Conservation (phyloP, 2,113 vertebrate species). For the Scomber scombrus region DNA sequence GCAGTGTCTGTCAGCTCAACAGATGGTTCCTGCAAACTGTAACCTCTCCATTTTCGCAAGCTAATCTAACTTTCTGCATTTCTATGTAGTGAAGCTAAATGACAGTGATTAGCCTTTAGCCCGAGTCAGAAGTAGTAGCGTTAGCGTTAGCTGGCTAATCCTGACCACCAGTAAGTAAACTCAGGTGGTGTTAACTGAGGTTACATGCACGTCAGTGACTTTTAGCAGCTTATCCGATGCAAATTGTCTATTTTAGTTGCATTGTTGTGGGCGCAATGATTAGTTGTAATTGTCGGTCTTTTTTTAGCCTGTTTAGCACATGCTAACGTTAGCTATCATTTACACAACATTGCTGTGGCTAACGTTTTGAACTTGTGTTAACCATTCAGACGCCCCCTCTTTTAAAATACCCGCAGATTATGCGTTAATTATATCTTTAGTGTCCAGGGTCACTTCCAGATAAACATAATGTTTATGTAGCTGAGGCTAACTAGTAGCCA, state of each 20-base stretch:
- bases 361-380: neutral
- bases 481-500: neutral
- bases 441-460: neutral
- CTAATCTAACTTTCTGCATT: neutral
- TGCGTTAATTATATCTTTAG: neutral
- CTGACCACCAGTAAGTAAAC: neutral
- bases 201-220: neutral
- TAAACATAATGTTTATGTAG: neutral
- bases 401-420: neutral
- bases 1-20: neutral
- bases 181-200: neutral
- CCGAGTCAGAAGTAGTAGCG: neutral
- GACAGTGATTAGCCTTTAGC: constrained; percentile 44
- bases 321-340: constrained; percentile 29
- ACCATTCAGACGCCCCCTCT: neutral
- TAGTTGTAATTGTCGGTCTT: neutral
- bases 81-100: constrained; percentile 19
- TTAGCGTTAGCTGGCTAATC: constrained; percentile 38
- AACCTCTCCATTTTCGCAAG: neutral
- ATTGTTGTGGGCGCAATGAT: neutral
- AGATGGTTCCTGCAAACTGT: no score
- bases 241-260: neutral
- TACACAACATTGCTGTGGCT: neutral
- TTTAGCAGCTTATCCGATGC: neutral
- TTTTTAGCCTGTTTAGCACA: neutral